phyloP scores from a whole-genome alignment of 2,888 invertebrate species.

The Heteromyza rotundicornis region DNA sequence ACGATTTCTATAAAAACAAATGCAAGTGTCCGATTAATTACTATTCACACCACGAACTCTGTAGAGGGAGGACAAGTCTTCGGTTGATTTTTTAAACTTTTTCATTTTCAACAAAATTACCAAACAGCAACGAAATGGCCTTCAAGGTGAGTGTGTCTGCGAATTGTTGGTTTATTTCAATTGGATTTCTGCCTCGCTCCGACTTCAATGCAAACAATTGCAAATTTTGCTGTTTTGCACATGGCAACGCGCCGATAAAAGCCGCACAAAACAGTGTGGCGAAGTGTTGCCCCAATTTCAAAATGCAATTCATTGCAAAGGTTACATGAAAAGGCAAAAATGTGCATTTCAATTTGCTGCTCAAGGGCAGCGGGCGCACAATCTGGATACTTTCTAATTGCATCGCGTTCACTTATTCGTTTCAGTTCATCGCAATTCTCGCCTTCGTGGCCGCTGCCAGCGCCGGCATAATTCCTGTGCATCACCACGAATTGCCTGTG shows the following conservation, averaged over 20 bases:
- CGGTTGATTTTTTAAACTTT: conserved; percentile 24
- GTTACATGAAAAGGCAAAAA: not conserved
- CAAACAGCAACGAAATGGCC: conserved; percentile 43
- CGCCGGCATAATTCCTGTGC: conserved; percentile 47
- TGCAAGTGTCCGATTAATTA: conserved; percentile 42
- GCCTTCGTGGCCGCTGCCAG: conserved; percentile 41
- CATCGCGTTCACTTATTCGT: not conserved
- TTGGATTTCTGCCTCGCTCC: conserved; percentile 1
- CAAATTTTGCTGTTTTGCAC: conserved; percentile 12
- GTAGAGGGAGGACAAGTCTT: conserved; percentile 45
- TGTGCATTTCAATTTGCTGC: conserved; percentile 7
- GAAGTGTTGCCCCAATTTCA: conserved; percentile 6
- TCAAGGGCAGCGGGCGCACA: not conserved
- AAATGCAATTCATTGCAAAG: conserved; percentile 26
- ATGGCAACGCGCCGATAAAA: conserved; percentile 20
- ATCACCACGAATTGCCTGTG: conserved; percentile 35
- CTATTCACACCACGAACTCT: conserved; percentile 51
- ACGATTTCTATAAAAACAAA: conserved; percentile 51
- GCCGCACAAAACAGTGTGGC: too few relatives aligned
- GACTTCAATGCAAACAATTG: conserved; percentile 17
- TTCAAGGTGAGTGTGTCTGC: conserved; percentile 49
- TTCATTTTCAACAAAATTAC: conserved; percentile 23
- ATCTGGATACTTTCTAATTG: not conserved
- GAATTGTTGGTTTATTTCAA: not conserved
- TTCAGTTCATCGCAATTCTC: conserved; percentile 42